These are phyloP conservation scores for Listrodromus nycthemerus DNA, from an alignment of 2,888 invertebrate genomes.

Conservation along the genomic window DNA sequence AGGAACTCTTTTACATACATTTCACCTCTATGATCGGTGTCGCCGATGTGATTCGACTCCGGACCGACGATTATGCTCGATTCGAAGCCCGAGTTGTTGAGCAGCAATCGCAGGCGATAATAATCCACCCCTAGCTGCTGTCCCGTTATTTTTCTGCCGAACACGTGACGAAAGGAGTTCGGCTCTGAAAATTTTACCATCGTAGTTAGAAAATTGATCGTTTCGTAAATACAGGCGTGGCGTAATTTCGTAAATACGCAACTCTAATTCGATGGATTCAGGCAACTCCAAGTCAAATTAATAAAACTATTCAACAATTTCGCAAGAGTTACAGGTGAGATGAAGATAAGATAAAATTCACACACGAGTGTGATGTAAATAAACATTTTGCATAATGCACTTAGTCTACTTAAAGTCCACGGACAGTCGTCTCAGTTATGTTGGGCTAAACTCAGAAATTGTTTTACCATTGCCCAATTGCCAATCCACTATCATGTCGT, in stretches of 20 bases:
- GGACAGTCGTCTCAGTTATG: too few relatives aligned
- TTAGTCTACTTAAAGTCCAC: too few relatives aligned
- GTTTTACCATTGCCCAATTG: conserved; percentile 89
- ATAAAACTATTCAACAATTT: too few relatives aligned
- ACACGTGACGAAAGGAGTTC: conserved; percentile 88
- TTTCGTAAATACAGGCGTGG: background rate
- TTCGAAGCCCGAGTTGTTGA: conserved; percentile 86
- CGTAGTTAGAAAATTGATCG: background rate
- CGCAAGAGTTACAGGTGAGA: too few relatives aligned
- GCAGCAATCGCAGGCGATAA: conserved; percentile 85
- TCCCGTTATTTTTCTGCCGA: conserved; percentile 86
- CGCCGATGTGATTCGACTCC: conserved; percentile 88
- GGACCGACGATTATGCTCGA: conserved; percentile 89
- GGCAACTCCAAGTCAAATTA: too few relatives aligned
- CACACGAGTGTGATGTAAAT: too few relatives aligned
- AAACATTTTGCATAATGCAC: too few relatives aligned
- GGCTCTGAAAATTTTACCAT: conserved; percentile 86
- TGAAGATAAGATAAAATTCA: too few relatives aligned
- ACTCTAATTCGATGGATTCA: too few relatives aligned
- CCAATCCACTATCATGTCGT: conserved; percentile 87
- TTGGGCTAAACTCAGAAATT: background rate
- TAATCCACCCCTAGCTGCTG: conserved; percentile 88
- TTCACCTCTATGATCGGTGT: conserved; percentile 85
- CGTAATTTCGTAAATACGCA: too few relatives aligned
- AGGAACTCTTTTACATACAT: conserved; percentile 87